Evolutionary conservation across 2,888 invertebrate genomes (phyloP), one percentile per base, ranked within the genome.

Genomic region (Hypercompe scribonia): DNA sequence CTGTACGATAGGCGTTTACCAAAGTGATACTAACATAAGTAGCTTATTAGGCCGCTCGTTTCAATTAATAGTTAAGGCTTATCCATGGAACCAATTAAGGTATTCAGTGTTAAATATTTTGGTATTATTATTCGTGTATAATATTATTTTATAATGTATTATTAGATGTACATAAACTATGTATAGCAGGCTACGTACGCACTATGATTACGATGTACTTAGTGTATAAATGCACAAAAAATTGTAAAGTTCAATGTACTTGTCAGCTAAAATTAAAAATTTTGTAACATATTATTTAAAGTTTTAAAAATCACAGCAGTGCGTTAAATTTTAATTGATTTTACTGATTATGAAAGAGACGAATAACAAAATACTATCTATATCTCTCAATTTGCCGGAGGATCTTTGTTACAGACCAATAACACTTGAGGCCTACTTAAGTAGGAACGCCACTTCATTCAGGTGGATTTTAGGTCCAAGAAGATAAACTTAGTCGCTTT

Each of bases 1-100:
- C 69, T 84, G 75, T 78, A 79, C 66, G 70, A 70, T 85, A 83
- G 79, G 84, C 83, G 81, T 77, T 81, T 78, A 84, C 83, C 84
- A 90, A 92, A 90, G 93, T 93, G 93, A 93, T 93, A 93, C 87
- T 93, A 93, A 89, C 85, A 77, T 93, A 91, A 89, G 87, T 85
- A 86, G 82, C 85, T 87, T 82, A 81, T 85, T 85, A 82, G 84
- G 84, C 76, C 83, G 82, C 83, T 84, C 85, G 78, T 84, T 87
- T 89, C 89, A 90, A 90, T 90, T 89, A 88, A 79, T 83, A 68
- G 65, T 65, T 69, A 69, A 82, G 84, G 87, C 84, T 85, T 84
- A 84, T 74, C 80, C 77, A 84, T 81, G 87, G 91, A 92, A 92
- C 92, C 92, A 92, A 91, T 86, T 87, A 89, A 87, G 76, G 78